phyloP scores from a whole-genome alignment of 2,797 vertebrate genomes.

The Rhinophrynus dorsalis region DNA sequence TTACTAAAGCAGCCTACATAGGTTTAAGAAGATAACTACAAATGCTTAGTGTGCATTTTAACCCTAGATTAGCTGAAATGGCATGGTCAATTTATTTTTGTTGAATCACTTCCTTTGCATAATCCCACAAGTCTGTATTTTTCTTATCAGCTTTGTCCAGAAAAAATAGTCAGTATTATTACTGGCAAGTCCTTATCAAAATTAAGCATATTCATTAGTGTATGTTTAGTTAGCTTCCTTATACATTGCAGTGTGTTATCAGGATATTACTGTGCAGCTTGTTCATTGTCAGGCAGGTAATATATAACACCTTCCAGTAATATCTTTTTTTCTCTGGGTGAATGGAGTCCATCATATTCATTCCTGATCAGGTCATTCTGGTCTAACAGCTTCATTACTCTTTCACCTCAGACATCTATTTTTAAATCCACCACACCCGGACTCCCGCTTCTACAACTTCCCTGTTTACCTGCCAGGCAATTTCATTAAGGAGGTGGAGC shows the following conservation, averaged over 20 bases:
- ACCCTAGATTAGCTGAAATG: too few relatives aligned
- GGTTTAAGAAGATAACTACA: too few relatives aligned
- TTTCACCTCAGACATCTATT: slow-evolving; percentile 41
- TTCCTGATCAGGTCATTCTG: slow-evolving; percentile 10
- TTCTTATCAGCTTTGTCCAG: too few relatives aligned
- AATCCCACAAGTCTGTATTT: too few relatives aligned
- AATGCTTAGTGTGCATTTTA: too few relatives aligned
- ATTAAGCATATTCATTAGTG: too few relatives aligned
- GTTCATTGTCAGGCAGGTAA: neutral
- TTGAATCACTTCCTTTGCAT: too few relatives aligned
- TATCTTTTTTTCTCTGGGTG: neutral
- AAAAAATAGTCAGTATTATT: too few relatives aligned
- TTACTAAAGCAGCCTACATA: too few relatives aligned
- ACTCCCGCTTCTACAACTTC: slow-evolving; percentile 24
- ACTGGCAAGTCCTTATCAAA: too few relatives aligned
- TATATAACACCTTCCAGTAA: neutral
- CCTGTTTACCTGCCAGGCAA: slow-evolving; percentile 30
- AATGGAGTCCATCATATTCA: neutral
- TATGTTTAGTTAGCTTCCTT: too few relatives aligned
- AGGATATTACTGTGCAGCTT: neutral
- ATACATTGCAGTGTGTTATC: neutral
- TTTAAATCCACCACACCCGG: slow-evolving; percentile 18
- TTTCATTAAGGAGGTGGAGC: neutral
- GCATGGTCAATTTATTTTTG: too few relatives aligned
- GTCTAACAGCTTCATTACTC: slow-evolving; percentile 24